A percentile compares a stretch with the other conserved stretches of the same genome.
These are phyloP conservation scores for Nerophis ophidion DNA, from an alignment of 2,113 vertebrate species.

Conservation along the genomic window DNA sequence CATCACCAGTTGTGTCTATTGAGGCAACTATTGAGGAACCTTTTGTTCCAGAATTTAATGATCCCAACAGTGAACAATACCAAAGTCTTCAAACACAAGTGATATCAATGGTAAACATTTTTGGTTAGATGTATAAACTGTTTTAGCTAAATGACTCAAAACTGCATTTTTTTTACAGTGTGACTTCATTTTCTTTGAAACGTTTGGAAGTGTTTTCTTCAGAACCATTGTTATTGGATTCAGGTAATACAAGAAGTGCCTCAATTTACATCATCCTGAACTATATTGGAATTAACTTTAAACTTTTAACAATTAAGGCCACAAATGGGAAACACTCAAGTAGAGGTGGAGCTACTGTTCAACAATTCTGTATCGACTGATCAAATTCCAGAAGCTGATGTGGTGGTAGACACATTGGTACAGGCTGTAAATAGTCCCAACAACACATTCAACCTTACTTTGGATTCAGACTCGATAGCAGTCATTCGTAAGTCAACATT, in stretches of 20 bases:
- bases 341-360: background rate
- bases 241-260: background rate
- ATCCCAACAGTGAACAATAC: conserved; percentile 4
- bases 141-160: background rate
- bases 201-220: background rate
- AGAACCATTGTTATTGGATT: background rate
- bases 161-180: background rate
- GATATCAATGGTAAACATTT: background rate
- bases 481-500: conserved; percentile 6
- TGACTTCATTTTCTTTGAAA: conserved; percentile 1
- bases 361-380: background rate
- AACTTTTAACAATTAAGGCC: background rate
- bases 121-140: background rate
- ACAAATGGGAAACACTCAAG: background rate
- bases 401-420: background rate
- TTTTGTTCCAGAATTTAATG: background rate
- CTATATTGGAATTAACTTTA: background rate
- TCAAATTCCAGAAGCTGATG: background rate
- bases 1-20: background rate
- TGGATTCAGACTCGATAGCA: background rate
- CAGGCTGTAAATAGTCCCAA: background rate
- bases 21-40: background rate
- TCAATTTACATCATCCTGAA: background rate
- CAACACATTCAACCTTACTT: background rate
- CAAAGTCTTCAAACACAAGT: background rate